Evolutionary conservation across 30 jellyfish, hydroid and myxozoan species (phyloP).

Genomic region (Hydractinia echinata): DNA sequence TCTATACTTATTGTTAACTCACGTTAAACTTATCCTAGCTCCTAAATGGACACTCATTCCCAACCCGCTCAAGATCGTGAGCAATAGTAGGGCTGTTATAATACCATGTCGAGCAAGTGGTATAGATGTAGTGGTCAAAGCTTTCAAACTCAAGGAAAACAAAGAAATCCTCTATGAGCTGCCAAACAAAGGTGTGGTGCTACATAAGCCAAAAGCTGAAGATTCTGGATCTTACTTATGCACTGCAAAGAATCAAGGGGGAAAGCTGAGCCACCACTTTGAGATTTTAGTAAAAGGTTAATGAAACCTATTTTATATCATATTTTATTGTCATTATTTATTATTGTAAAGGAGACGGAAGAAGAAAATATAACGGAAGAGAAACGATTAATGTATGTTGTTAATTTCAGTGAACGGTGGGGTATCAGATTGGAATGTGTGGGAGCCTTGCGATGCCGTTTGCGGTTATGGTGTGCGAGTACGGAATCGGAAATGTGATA

Average conservation of each 20-base stretch:
- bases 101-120: slow-evolving; percentile 32
- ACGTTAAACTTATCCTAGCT: neutral
- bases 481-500: slow-evolving; percentile 34
- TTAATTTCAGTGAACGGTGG: slow-evolving; percentile 41
- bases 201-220: slow-evolving; percentile 14
- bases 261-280: slow-evolving; percentile 10
- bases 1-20: too few relatives aligned
- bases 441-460: slow-evolving; percentile 37
- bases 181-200: slow-evolving; percentile 25
- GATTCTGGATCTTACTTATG: slow-evolving; percentile 36
- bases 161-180: slow-evolving; percentile 6
- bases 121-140: slow-evolving; percentile 5
- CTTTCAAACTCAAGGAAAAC: slow-evolving; percentile 6
- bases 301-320: neutral
- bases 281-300: slow-evolving; percentile 12
- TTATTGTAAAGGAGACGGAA: too few relatives aligned
- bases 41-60: slow-evolving; percentile 28
- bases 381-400: neutral
- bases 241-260: slow-evolving; percentile 30
- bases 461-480: slow-evolving; percentile 46
- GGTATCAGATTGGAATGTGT: slow-evolving; percentile 26
- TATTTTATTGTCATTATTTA: too few relatives aligned
- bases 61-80: neutral
- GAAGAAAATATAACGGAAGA: too few relatives aligned
- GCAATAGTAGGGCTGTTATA: slow-evolving; percentile 1